Evolutionary conservation across 2,888 invertebrate genomes (phyloP), one percentile per base, ranked within the genome.

Genomic region (Nomada ruficornis): DNA sequence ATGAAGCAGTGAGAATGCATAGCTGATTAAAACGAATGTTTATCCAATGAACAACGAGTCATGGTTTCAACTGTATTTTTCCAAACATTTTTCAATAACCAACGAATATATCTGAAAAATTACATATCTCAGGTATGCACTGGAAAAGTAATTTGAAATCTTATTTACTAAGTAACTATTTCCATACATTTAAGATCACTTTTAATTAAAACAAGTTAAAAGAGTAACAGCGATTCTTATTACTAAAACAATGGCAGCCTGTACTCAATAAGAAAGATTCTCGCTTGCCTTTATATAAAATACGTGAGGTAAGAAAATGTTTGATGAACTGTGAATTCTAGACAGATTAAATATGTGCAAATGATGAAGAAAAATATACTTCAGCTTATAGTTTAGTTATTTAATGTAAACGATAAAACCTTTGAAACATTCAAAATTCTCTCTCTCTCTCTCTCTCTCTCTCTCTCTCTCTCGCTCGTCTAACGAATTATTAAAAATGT

Each of bases 141-240:
- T n/a, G n/a, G 52, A 44, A 80, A 60, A 65, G 64, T 77, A 82
- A 63, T 67, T 77, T 67, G 52, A 75, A 77, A 54, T 77, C 70
- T 76, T 62, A 73, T 68, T 26, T 57, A 62, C 44, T 44, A 47
- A 57, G 36, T 67, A 80, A 63, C 29, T 72, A 63, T n/a, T 29
- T 67, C 36, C 26, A 44, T 59, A 44, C 20, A 65, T 70, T 20
- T 68, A 63, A 71, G 44, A 29, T 62, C 11, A 42, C 15, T 42
- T 57, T 72, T 50, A 59, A 72, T 57, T 55, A 75, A 68, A 67
- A 57, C 26, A 73, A 62, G 52, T 44, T 44, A 23, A 67, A 42
- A 55, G 50, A 7, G 7, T 70, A 74, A 73, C 74, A 60, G 54
- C 67, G 15, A 63, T 64, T 29, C 42, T 67, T 74, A 59, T 57